Evolutionary conservation across 2,113 vertebrate genomes (phyloP), one percentile per base, ranked within the genome.

Genomic region (Xiphophorus hellerii): DNA sequence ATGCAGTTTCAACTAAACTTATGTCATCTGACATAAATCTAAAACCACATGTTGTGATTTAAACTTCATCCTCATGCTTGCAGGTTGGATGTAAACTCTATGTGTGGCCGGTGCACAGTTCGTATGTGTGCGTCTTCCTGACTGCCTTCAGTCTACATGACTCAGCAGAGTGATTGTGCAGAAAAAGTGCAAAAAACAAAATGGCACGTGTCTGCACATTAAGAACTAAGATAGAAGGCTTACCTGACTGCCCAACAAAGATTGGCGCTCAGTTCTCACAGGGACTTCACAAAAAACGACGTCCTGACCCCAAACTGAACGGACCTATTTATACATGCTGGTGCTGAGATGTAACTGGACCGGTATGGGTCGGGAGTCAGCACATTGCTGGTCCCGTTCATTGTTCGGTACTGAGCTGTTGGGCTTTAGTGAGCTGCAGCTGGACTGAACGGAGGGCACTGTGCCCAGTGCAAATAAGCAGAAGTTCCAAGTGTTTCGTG

Each of bases 251-350:
- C 87, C 88, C 89, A 22, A 88, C 77, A 90, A 93, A 87, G 86
- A 92, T 93, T 85, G 90, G 86, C 76, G 90, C 83, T 81, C 80
- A 74, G 84, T 86, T 80, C 77, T 85, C 83, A 87, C 88, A 77
- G 84, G 90, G 91, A 78, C 83, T 92, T 89, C 92, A 91, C 90
- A 90, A 91, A 87, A 89, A 84, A 37, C 35, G 67, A 87, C 78
- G 86, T 91, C 89, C 93, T 83, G 87, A 89, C 83, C 90, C 81
- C 65, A 27, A 62, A 78, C 75, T 66, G 83, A 87, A 79, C 67
- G 22, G 87, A 82, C 87, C 90, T 94, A 93, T 95, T 94, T 95
- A 95, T 95, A 95, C 84, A 84, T 86, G 84, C 73, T 73, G 87
- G 86, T 85, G 73, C 87, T 91, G 89, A 88, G 87, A 86, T 80